Conservation (phyloP, 2,888 invertebrate species). For the Cetonia aurata region DNA sequence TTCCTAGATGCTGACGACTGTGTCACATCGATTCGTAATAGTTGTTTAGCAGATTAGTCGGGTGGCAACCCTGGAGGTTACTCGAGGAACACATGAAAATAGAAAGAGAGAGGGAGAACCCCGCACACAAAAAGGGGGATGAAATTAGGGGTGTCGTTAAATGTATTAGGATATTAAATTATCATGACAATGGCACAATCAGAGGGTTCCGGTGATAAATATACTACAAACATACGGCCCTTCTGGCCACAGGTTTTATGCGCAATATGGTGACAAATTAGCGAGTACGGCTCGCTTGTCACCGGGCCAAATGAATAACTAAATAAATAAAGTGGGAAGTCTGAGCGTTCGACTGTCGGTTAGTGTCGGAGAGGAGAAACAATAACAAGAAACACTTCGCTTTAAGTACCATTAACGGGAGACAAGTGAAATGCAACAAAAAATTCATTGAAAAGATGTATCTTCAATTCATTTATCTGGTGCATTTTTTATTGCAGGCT, state of each 20-base stretch:
- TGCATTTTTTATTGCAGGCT: slow-evolving; percentile 65
- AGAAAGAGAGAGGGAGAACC: slow-evolving; percentile 3
- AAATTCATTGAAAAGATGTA: no score
- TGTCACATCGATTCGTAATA: slow-evolving; percentile 43
- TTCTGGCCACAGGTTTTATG: slow-evolving; percentile 67
- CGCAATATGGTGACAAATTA: slow-evolving; percentile 67
- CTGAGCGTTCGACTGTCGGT: no score
- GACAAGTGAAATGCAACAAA: no score
- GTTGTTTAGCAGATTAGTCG: slow-evolving; percentile 49
- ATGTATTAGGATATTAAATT: slow-evolving; percentile 69
- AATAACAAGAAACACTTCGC: no score
- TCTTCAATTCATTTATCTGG: no score
- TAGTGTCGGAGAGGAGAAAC: no score
- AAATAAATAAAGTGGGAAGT: slow-evolving; percentile 57
- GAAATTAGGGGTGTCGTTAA: slow-evolving; percentile 68
- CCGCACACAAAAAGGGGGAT: slow-evolving; percentile 48
- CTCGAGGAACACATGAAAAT: neutral
- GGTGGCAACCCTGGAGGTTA: slow-evolving; percentile 42
- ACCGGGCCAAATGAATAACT: slow-evolving; percentile 62
- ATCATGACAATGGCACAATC: slow-evolving; percentile 68
- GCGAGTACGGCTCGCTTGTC: slow-evolving; percentile 47
- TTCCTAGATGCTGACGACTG: slow-evolving; percentile 10
- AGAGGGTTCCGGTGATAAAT: slow-evolving; percentile 66
- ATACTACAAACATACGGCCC: slow-evolving; percentile 68
- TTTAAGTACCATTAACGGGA: no score